Base-by-base conservation (phyloP, 2,113 vertebrate species). In the Phaethon lepturus region DNA sequence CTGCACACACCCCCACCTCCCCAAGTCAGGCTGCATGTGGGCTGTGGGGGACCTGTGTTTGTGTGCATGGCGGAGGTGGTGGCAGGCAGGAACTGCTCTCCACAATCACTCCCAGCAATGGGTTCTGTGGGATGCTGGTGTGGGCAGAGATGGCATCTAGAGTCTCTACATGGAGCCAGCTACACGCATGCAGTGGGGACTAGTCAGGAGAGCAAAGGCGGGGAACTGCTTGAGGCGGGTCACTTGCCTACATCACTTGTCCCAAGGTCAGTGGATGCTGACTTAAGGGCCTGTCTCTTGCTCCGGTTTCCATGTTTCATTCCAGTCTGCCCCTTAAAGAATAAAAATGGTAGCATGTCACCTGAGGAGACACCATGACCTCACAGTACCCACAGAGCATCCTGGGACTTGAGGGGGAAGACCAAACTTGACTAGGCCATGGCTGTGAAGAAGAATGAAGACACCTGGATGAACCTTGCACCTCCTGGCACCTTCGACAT, bases 271-370 rank as follows among this genome's bases (percentile, higher is more conserved):
- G 99, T 99, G 31, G 99, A 99, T 44, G 99, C 99, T 28, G 99
- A 99, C 94, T 99, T 99, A 68, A 99, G 99, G 59, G 99, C 99
- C 96, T 99, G 99, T 77, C 99, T 99, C 94, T 99, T 99, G 95
- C 98, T 99, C 78, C 99, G 97, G 90, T 99, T 98, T 31, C 99
- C 99, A 3, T 99, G 99, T 86, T 99, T 99, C 98, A 99, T 98
- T 76, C 98, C 99, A 52, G 98, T 98, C 97, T 99, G 99, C 90
- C 98, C 98, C 99, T 99, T 92, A 17, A 93, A 77, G 74, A 98
- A 80, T 3, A 7, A 20, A 73, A 90, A 77, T 1, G 23, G 7
- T 42, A 63, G 13, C 1, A 5, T 47, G 82, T 95, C 55, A 76
- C 91, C 42, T 13, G 18, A 63, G 76, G 76, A 40, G 64, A 17